Evolutionary conservation across 2,888 invertebrate species (phyloP).

Genomic region (Euclidia mi): DNA sequence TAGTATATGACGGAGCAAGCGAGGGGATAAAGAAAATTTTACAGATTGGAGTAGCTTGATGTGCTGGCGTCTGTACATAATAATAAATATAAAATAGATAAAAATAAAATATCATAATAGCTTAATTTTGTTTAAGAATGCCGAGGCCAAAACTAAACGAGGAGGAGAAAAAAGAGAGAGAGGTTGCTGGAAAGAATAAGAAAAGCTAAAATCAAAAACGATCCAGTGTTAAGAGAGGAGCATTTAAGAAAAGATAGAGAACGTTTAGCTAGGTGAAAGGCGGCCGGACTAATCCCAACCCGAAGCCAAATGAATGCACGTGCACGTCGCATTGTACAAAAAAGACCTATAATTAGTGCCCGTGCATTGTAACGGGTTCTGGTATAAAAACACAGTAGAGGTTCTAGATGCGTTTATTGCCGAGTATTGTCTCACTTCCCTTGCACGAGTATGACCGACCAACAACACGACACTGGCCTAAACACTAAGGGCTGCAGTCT

Average conservation of each 20-base stretch:
- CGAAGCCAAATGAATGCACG: background rate
- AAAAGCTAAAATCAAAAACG: constrained; percentile 10
- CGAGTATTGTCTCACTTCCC: no score
- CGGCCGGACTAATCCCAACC: background rate
- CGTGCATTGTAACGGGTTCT: no score
- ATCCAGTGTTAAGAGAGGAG: constrained; percentile 9
- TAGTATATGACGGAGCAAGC: no score
- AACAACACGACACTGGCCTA: no score
- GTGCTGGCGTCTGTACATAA: no score
- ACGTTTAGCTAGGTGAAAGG: constrained; percentile 6
- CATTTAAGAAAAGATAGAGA: constrained; percentile 9
- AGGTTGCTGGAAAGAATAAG: constrained; percentile 10
- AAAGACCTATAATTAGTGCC: background rate
- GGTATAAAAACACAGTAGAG: no score
- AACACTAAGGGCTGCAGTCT: no score
- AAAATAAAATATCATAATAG: constrained; percentile 5
- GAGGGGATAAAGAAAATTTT: no score
- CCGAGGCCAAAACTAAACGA: constrained; percentile 2
- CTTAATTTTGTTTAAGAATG: constrained; percentile 13
- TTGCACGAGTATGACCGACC: no score
- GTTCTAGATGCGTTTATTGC: no score
- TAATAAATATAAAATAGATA: no score
- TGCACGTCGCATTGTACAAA: background rate
- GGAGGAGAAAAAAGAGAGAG: constrained; percentile 4
- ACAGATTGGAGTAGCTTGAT: no score